These are phyloP conservation scores for Enchytraeus crypticus DNA, from an alignment of 2,888 invertebrate species.

Conservation along the genomic window DNA sequence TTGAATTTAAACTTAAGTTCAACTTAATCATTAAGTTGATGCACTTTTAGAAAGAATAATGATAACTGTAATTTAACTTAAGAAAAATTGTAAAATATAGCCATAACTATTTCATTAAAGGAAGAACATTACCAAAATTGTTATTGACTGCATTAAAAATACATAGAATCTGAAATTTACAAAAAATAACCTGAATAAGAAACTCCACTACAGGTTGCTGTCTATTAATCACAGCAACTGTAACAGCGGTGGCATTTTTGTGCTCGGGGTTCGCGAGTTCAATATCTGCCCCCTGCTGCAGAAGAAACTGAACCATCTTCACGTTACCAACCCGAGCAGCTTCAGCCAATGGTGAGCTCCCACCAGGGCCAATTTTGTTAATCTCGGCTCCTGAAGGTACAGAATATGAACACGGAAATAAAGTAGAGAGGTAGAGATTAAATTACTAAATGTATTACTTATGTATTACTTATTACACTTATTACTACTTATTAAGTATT, in stretches of 20 bases:
- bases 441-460: too few relatives aligned
- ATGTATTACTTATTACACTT: too few relatives aligned
- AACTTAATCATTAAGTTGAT: too few relatives aligned
- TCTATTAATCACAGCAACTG: slow-evolving; percentile 18
- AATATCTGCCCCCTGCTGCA: slow-evolving; percentile 18
- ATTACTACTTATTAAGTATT: too few relatives aligned
- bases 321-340: slow-evolving; percentile 21
- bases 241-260: slow-evolving; percentile 24
- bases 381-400: slow-evolving; percentile 22
- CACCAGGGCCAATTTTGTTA: slow-evolving; percentile 21
- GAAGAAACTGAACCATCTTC: slow-evolving; percentile 20
- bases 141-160: neutral
- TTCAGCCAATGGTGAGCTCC: slow-evolving; percentile 24
- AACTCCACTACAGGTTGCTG: slow-evolving; percentile 19
- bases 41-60: neutral
- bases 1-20: too few relatives aligned
- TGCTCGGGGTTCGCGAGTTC: slow-evolving; percentile 21
- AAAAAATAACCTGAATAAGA: slow-evolving; percentile 20
- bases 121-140: too few relatives aligned
- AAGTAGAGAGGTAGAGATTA: too few relatives aligned
- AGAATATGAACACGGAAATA: too few relatives aligned
- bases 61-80: too few relatives aligned
- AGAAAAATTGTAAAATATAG: too few relatives aligned
- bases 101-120: too few relatives aligned
- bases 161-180: neutral